These are phyloP conservation scores for Lerista edwardsae DNA, from an alignment of 2,797 vertebrate genomes.

Conservation along the genomic window DNA sequence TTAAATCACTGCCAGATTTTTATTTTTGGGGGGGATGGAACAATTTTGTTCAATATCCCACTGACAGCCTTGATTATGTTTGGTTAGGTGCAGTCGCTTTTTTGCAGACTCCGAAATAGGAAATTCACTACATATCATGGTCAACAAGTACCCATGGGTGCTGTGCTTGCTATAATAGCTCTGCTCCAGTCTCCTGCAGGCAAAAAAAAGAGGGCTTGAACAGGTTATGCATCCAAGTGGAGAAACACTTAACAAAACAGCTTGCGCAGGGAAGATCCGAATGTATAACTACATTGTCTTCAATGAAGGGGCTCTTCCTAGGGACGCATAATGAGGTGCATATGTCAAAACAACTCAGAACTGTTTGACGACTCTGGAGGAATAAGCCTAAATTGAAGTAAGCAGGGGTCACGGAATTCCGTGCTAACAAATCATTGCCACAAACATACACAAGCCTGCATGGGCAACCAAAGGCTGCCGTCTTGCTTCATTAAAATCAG, in stretches of 20 bases:
- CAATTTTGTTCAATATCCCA: conserved; percentile 16
- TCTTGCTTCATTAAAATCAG: background rate
- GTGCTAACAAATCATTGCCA: background rate
- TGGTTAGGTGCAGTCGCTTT: conserved; percentile 29
- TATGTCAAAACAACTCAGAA: background rate
- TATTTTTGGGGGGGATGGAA: background rate
- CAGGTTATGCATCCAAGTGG: background rate
- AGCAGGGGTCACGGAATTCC: background rate
- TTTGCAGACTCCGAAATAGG: conserved; percentile 2
- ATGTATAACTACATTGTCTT: rapidly evolving
- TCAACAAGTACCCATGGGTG: background rate
- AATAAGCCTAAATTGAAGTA: background rate
- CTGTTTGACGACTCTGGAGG: background rate
- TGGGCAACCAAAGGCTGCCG: too few species aligned
- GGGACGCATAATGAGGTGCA: background rate
- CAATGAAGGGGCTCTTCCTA: background rate
- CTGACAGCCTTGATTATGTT: conserved; percentile 60
- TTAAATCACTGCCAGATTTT: conserved; percentile 38
- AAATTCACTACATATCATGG: conserved; percentile 6
- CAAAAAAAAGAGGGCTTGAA: conserved; percentile 6
- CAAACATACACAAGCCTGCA: background rate
- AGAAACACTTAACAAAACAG: background rate
- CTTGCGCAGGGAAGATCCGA: background rate
- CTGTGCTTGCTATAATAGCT: background rate
- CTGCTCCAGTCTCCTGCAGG: background rate